Evolutionary conservation across 2,888 invertebrate species (phyloP).

Genomic region (Zaprionus lineosus): DNA sequence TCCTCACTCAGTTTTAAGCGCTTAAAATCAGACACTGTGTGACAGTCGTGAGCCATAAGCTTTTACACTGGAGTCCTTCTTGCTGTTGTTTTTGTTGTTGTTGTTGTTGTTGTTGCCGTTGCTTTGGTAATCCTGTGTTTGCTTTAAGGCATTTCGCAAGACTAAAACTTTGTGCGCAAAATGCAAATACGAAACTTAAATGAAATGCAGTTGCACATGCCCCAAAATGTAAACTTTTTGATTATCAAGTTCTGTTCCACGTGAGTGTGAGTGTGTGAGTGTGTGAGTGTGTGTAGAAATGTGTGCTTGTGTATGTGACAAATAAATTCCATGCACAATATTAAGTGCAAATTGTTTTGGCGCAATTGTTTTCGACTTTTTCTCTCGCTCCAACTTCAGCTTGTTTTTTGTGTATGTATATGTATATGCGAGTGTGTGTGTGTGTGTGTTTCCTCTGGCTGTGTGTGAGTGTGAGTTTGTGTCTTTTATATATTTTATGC

Average conservation of each 20-base stretch:
- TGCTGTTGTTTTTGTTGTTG: not conserved
- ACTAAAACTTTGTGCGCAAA: slow-evolving; percentile 42
- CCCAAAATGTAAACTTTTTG: slow-evolving; percentile 69
- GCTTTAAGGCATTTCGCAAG: slow-evolving; percentile 34
- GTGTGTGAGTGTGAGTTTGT: slow-evolving; percentile 1
- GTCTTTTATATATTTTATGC: slow-evolving; percentile 60
- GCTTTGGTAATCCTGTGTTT: slow-evolving; percentile 5
- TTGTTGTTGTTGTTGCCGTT: slow-evolving; percentile 9
- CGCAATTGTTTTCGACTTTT: slow-evolving; percentile 55
- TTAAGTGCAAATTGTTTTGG: slow-evolving; percentile 74
- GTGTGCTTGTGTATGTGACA: slow-evolving; percentile 29
- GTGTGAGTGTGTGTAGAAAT: slow-evolving; percentile 24
- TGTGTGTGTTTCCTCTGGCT: slow-evolving; percentile 1
- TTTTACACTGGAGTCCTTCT: not conserved
- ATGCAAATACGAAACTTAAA: slow-evolving; percentile 70
- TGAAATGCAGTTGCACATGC: slow-evolving; percentile 62
- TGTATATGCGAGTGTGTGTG: not conserved
- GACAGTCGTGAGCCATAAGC: slow-evolving; percentile 30
- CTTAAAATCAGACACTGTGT: slow-evolving; percentile 10
- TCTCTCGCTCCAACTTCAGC: slow-evolving; percentile 2
- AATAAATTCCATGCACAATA: slow-evolving; percentile 67
- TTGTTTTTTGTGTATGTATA: not conserved
- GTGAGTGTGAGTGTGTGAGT: slow-evolving; percentile 10
- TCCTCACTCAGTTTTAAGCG: slow-evolving; percentile 14
- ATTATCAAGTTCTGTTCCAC: slow-evolving; percentile 54